Percentiles rank a stretch among this genome's conserved stretches.
These are phyloP conservation scores for Mesodorylaimus sp. DNA, from an alignment of 2,888 invertebrate species.

Conservation along the genomic window DNA sequence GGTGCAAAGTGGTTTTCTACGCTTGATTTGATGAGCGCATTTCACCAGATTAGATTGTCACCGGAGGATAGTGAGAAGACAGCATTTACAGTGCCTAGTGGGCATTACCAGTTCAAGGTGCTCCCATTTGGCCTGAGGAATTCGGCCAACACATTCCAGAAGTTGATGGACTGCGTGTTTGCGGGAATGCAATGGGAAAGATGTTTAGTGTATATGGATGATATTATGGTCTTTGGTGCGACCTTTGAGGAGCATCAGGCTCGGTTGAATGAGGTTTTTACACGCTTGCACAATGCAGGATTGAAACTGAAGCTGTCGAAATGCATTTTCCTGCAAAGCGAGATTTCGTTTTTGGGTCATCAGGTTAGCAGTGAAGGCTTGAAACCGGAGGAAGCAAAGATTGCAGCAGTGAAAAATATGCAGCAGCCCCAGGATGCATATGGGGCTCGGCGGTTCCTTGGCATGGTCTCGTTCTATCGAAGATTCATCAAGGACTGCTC, in stretches of 20 bases:
- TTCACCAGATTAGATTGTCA: no score
- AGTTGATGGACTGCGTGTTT: no score
- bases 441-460: neutral
- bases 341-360: slow-evolving; percentile 12
- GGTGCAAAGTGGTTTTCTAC: no score
- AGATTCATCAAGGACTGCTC: neutral
- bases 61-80: no score
- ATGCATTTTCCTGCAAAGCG: slow-evolving; percentile 13
- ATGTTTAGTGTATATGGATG: no score
- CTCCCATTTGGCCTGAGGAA: no score
- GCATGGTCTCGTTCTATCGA: neutral
- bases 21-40: no score
- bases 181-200: no score
- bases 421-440: neutral
- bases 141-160: no score
- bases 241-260: slow-evolving; percentile 14
- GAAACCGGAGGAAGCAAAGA: neutral
- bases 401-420: neutral
- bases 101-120: no score
- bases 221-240: slow-evolving; percentile 11
- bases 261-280: slow-evolving; percentile 12
- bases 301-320: slow-evolving; percentile 16
- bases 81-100: no score
- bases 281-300: slow-evolving; percentile 13
- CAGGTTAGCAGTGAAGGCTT: neutral